Conservation (phyloP, 2,113 vertebrate genomes). For the Hemiscyllium ocellatum region DNA sequence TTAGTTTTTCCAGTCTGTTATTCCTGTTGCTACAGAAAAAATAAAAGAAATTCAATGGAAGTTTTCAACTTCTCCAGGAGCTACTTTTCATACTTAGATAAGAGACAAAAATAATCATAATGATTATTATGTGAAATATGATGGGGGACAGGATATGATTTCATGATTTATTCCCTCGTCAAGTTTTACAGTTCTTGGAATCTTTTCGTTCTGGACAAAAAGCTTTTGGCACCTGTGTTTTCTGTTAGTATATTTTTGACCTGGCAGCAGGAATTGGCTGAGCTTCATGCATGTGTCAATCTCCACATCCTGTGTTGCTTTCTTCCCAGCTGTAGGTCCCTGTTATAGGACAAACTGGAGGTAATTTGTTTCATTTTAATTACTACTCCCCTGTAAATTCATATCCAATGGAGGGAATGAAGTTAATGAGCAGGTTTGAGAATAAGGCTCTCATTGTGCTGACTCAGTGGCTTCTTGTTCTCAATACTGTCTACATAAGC, state of each 20-base stretch:
- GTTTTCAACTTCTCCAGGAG: neutral
- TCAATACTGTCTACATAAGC: conserved; percentile 5
- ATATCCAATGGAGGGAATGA: neutral
- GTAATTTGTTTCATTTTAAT: conserved; percentile 39
- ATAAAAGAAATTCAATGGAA: neutral
- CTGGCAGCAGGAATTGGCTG: conserved; percentile 24
- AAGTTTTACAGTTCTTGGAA: neutral
- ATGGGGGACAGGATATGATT: neutral
- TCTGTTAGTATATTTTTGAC: conserved; percentile 10
- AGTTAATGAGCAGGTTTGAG: conserved; percentile 8
- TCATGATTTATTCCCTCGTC: neutral
- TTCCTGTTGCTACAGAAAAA: neutral
- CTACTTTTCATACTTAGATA: neutral
- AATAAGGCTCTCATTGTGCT: conserved; percentile 35
- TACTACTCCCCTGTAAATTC: neutral
- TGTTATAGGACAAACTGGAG: conserved; percentile 3
- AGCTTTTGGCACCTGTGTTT: neutral
- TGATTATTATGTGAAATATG: neutral
- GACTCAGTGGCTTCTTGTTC: conserved; percentile 36
- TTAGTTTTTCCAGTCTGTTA: neutral
- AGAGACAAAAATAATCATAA: neutral
- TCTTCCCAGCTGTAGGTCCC: conserved; percentile 37
- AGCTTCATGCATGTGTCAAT: conserved; percentile 16
- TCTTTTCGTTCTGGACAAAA: neutral
- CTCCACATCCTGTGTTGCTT: conserved; percentile 17